A percentile compares a stretch with the other conserved stretches of the same genome.
Evolutionary conservation across 2,113 vertebrate species (phyloP).

Genomic region (Eonycteris spelaea): DNA sequence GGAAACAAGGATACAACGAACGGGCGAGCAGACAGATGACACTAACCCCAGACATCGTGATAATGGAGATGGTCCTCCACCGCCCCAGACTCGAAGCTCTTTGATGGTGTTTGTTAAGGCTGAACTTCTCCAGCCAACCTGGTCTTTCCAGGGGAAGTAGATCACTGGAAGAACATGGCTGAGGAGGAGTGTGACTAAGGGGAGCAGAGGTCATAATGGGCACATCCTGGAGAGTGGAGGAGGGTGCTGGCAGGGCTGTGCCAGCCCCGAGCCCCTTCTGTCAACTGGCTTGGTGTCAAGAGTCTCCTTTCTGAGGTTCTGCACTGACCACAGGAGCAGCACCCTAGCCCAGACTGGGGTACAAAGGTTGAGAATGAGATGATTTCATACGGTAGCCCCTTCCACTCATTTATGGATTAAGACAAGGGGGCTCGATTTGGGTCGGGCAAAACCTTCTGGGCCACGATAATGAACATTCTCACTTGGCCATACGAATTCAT

Average conservation of each 20-base stretch:
- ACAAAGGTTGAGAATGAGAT: not conserved
- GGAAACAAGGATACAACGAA: not conserved
- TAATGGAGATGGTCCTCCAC: not conserved
- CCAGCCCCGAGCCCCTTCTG: not conserved
- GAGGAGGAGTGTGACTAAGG: not conserved
- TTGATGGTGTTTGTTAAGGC: not conserved
- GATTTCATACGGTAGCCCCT: too few relatives aligned
- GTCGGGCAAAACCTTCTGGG: not conserved
- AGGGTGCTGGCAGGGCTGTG: too few relatives aligned
- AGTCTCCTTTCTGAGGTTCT: not conserved
- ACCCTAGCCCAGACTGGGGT: too few relatives aligned
- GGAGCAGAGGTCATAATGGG: not conserved
- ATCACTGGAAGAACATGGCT: not conserved
- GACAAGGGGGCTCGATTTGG: not conserved
- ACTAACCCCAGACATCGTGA: fast-evolving
- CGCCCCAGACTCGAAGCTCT: not conserved
- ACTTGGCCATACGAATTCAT: not conserved
- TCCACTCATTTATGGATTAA: not conserved
- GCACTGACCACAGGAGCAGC: not conserved
- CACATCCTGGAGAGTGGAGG: not conserved
- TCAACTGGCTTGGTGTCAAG: not conserved
- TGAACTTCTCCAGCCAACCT: not conserved
- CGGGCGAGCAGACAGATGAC: fast-evolving
- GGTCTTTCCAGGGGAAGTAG: not conserved
- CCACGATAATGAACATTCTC: not conserved